phyloP scores from a whole-genome alignment of 2,888 invertebrate species.

The Agrochola circellaris region DNA sequence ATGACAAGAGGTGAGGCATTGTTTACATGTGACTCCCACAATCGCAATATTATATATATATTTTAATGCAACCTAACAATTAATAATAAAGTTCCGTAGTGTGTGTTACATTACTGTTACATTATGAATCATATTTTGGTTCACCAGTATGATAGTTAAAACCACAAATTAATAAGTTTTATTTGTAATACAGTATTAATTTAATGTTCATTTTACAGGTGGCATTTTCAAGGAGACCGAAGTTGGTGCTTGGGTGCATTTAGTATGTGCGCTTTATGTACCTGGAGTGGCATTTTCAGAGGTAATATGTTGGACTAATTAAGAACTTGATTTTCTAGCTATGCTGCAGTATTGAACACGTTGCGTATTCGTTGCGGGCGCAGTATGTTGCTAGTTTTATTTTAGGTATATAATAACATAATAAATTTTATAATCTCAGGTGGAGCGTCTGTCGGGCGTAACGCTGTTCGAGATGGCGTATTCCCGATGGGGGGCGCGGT shows the following conservation, averaged over 20 bases:
- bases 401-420: neutral
- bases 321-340: neutral
- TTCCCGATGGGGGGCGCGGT: slow-evolving; percentile 98
- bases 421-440: slow-evolving; percentile 76
- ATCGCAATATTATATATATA: neutral
- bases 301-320: slow-evolving; percentile 83
- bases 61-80: too few relatives aligned
- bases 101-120: neutral
- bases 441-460: slow-evolving; percentile 96
- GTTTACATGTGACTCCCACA: neutral
- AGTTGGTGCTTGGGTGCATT: slow-evolving; percentile 99
- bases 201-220: slow-evolving; percentile 83
- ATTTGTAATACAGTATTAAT: neutral
- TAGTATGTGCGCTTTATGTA: slow-evolving; percentile 99
- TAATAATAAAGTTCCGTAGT: neutral
- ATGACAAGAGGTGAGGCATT: neutral
- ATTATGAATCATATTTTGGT: neutral
- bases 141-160: neutral
- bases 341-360: neutral
- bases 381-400: too few relatives aligned
- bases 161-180: neutral
- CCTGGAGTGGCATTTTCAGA: slow-evolving; percentile 99
- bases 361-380: neutral
- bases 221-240: slow-evolving; percentile 99
- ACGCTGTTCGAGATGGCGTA: slow-evolving; percentile 99